A percentile compares a stretch with the other conserved stretches of the same genome.
phyloP scores from a whole-genome alignment of 2,888 invertebrate species.

The Frankliniella intonsa region DNA sequence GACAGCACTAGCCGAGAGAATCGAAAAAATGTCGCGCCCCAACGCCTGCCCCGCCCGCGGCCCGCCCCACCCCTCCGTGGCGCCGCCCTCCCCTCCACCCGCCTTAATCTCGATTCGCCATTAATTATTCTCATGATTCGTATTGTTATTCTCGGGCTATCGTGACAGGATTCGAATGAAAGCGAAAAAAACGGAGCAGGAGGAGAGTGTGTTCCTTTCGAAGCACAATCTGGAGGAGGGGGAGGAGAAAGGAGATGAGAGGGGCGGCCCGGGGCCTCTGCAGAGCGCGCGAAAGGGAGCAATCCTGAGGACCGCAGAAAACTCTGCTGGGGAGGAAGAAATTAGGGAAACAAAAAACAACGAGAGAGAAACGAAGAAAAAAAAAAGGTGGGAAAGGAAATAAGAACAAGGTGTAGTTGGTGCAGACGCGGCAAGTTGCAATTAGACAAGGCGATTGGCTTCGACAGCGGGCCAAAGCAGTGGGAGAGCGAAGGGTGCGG shows the following conservation, averaged over 20 bases:
- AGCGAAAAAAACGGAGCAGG: background rate
- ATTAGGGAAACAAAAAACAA: background rate
- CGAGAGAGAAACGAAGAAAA: background rate
- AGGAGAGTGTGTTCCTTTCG: background rate
- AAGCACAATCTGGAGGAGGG: no score
- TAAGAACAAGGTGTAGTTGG: no score
- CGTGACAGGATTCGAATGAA: background rate
- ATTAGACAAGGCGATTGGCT: no score
- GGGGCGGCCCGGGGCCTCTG: background rate
- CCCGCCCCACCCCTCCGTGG: background rate
- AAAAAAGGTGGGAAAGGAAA: no score
- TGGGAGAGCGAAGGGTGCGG: no score
- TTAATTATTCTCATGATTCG: slow-evolving; percentile 16
- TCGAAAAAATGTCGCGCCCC: background rate
- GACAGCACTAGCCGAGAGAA: no score
- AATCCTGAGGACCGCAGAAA: no score
- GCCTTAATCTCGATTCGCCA: background rate
- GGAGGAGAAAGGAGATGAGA: background rate
- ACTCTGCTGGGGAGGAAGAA: background rate
- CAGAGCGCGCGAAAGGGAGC: no score
- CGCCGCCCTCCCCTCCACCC: background rate
- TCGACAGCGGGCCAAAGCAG: no score
- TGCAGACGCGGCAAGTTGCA: no score
- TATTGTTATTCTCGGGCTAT: background rate
- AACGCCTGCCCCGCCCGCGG: background rate